Evolutionary conservation across 2,888 invertebrate species (phyloP).

Genomic region (Philaethria dido): DNA sequence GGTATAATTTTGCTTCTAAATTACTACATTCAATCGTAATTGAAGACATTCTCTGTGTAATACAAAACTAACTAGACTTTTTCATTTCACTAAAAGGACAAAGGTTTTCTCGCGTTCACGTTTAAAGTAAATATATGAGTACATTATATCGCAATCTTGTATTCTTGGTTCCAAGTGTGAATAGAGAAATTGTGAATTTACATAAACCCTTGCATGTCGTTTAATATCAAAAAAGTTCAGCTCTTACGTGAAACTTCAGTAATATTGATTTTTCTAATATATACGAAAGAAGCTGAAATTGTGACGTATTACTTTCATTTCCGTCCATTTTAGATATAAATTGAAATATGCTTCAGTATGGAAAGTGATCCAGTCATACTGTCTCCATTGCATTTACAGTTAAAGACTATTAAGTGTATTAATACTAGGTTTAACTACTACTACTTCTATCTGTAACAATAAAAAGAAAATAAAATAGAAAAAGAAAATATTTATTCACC

Average conservation of each 20-base stretch:
- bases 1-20: not conserved
- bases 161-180: conserved; percentile 1
- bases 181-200: not conserved
- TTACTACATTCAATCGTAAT: not conserved
- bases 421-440: no score
- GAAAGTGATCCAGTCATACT: no score
- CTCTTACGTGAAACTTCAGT: not conserved
- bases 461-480: no score
- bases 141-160: conserved; percentile 11
- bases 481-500: no score
- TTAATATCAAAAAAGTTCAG: not conserved
- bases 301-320: no score
- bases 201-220: not conserved
- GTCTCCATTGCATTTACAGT: no score
- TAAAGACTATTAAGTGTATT: no score
- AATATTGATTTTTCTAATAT: not conserved
- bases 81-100: conserved; percentile 13
- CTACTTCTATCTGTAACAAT: no score
- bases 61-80: not conserved
- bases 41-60: not conserved
- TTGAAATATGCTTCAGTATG: no score
- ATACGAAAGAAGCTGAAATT: no score
- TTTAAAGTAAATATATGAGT: conserved; percentile 19
- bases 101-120: conserved; percentile 2
- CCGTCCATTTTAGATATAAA: no score